These are phyloP conservation scores for Anolis apletophallus DNA, from an alignment of 2,797 vertebrate species.

Conservation along the genomic window DNA sequence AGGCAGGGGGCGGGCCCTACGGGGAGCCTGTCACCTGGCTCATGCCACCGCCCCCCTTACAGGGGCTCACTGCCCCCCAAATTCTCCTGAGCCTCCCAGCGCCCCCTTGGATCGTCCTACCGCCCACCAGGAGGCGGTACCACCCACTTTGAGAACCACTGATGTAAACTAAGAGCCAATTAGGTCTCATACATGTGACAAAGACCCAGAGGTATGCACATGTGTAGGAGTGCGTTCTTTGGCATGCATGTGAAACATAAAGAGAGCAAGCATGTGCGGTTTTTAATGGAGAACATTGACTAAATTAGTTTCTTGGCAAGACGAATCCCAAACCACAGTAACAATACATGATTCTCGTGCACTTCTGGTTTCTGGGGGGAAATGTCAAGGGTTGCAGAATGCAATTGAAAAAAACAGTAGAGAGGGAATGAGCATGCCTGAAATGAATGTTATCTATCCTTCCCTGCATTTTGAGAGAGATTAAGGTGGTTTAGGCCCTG, in stretches of 20 bases:
- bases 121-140: no score
- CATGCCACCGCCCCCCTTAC: no score
- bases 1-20: no score
- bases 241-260: constrained; percentile 4
- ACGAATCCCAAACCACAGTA: not conserved
- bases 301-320: constrained; percentile 12
- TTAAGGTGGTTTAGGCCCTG: not conserved
- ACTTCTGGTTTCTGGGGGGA: not conserved
- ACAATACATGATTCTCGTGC: not conserved
- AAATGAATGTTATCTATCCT: not conserved
- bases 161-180: constrained; percentile 15
- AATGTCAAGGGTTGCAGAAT: not conserved
- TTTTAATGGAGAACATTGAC: not conserved
- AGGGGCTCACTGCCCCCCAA: no score
- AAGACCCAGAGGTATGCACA: constrained; percentile 1
- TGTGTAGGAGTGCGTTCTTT: constrained; percentile 18
- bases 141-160: no score
- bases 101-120: no score
- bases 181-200: not conserved
- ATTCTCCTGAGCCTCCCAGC: no score
- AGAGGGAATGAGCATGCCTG: not conserved
- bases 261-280: not conserved
- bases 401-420: not conserved
- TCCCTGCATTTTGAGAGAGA: not conserved
- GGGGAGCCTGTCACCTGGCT: no score